Evolutionary conservation across 1,140 invertebrate species (phyloP).

Genomic region (Tyrophagus putrescentiae): DNA sequence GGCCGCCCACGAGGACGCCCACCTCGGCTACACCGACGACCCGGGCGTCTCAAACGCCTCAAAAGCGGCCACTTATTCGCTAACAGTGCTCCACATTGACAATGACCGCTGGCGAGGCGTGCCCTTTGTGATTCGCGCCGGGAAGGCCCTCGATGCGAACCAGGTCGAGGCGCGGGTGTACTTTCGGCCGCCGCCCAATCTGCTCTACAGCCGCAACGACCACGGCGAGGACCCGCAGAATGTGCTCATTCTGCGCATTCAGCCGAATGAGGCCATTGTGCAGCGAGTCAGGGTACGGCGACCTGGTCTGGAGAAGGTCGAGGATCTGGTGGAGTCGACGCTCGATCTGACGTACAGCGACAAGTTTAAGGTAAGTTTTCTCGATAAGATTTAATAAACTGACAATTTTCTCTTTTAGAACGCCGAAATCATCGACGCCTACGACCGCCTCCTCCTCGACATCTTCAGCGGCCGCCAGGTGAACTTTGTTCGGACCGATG

Average conservation of each 20-base stretch:
- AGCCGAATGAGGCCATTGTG: constrained; percentile 44
- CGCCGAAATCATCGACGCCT: constrained; percentile 36
- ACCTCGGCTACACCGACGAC: constrained; percentile 40
- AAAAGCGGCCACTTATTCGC: constrained; percentile 41
- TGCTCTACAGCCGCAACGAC: constrained; percentile 37
- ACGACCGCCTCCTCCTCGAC: constrained; percentile 36
- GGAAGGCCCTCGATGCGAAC: constrained; percentile 43
- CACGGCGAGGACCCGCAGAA: constrained; percentile 40
- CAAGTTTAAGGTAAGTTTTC: constrained; percentile 35
- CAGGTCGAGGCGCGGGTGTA: constrained; percentile 44
- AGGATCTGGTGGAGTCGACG: constrained; percentile 40
- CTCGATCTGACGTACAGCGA: constrained; percentile 40
- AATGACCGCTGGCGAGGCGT: constrained; percentile 46
- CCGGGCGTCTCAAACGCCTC: constrained; percentile 41
- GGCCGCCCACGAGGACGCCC: constrained; percentile 31
- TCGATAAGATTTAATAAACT: neutral
- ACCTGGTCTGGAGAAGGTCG: constrained; percentile 38
- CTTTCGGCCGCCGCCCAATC: constrained; percentile 38
- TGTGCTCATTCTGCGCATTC: constrained; percentile 42
- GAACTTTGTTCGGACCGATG: constrained; percentile 41
- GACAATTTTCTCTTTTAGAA: neutral
- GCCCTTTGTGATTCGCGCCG: constrained; percentile 42
- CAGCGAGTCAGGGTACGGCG: constrained; percentile 43
- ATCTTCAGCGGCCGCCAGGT: constrained; percentile 34
- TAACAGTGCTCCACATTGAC: constrained; percentile 38